Base-by-base conservation (phyloP, 2,888 invertebrate species). In the Ryuthela nishihirai region DNA sequence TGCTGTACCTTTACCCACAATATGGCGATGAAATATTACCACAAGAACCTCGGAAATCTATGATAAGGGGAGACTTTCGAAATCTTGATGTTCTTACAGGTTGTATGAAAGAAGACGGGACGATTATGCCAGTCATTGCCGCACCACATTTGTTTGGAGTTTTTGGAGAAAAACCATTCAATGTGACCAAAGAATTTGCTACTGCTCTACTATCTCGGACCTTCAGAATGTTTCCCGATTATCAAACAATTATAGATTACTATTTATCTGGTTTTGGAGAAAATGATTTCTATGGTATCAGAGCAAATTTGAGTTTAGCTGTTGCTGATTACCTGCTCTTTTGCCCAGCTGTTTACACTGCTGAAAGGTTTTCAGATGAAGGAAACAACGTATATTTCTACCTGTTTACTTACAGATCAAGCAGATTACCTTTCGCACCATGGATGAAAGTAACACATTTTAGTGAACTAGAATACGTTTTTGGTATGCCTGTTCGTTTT, bases 11-110 rank as follows among this genome's bases (percentile, higher is more conserved):
- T n/a, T 53, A 38, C 15, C 44, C 48, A 2, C 43, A 36, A 23
- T 48, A 32, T 15, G 48, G 43, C 9, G 48, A 48, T 23, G 39
- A 48, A n/a, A 41, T 55, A n/a, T 25, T 55, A 5, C 55, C 55
- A 7, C 1, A 4, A 4, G 44, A 49, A 23, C 24, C 55, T 24
- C 55, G 55, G 4, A 1, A 41, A 18, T 17, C 42, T 10, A 4
- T 55, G 20, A 39, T 48, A 6, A n/a, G 20, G 1, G 55, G 44
- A 2, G 15, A 55, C 2, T 55, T 55, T 17, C 18, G 17, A n/a
- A 18, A 29, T 9, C 26, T 39, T 6, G 39, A 44, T 12, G 29
- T 45, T n/a, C 32, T 53, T 2, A 45, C 45, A 2, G 53, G 52
- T 23, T 38, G 17, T 20, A 53, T 39, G n/a, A n/a, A 39, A n/a